phyloP scores from a whole-genome alignment of 2,888 invertebrate species.

The Himalopsyche tibetana region DNA sequence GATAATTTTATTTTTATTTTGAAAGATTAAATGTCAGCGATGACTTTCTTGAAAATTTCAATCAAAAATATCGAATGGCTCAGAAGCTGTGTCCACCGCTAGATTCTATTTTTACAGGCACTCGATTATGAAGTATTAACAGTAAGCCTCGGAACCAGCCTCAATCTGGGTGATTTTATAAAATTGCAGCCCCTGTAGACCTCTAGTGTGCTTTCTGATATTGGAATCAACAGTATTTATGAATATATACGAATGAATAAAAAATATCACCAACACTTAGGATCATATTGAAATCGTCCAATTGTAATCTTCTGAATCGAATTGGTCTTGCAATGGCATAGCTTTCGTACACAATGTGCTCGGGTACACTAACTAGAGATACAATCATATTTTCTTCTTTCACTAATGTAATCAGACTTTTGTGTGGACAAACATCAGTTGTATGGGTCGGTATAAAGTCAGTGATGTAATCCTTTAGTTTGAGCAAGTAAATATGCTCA shows the following conservation, averaged over 20 bases:
- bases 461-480: conserved; percentile 75
- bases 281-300: conserved; percentile 3
- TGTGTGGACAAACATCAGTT: not conserved
- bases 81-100: too few species aligned
- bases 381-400: conserved; percentile 20
- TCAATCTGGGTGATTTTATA: too few species aligned
- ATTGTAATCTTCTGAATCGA: conserved; percentile 74
- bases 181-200: too few species aligned
- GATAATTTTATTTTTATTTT: too few species aligned
- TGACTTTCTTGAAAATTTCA: too few species aligned
- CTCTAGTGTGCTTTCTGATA: too few species aligned
- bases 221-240: not conserved
- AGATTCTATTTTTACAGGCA: too few species aligned
- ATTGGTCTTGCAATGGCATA: conserved; percentile 76
- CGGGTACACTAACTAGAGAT: conserved; percentile 46
- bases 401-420: not conserved
- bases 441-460: conserved; percentile 70
- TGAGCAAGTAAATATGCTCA: conserved; percentile 84
- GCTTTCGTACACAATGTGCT: conserved; percentile 58
- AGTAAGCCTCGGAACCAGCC: too few species aligned
- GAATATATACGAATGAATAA: not conserved
- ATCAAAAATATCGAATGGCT: too few species aligned
- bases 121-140: too few species aligned
- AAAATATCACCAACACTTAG: not conserved
- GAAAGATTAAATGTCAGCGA: too few species aligned